Conservation (phyloP, 2,113 vertebrate species). For the Podarcis muralis region DNA sequence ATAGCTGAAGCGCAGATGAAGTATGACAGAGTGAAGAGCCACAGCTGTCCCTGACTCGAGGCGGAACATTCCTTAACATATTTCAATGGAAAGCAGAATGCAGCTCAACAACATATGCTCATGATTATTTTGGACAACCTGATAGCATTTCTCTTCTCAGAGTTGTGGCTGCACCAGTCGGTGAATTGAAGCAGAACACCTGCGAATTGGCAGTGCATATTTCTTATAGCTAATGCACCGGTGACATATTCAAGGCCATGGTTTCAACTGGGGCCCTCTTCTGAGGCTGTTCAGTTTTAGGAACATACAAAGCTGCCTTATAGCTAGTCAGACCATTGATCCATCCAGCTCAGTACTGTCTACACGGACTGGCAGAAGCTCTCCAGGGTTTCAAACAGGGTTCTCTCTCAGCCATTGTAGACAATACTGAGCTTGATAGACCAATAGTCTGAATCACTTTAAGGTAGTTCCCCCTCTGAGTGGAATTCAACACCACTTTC, state of each 20-base stretch:
- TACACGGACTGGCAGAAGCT: no score
- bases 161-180: conserved; percentile 9
- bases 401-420: no score
- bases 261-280: background rate
- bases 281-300: background rate
- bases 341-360: no score
- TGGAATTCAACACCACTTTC: no score
- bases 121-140: conserved; percentile 31
- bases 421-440: no score
- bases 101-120: conserved; percentile 16
- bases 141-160: background rate
- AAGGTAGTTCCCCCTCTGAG: no score
- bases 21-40: conserved; percentile 28
- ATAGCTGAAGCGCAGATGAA: conserved; percentile 5
- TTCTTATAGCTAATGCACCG: background rate
- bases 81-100: conserved; percentile 24
- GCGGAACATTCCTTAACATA: conserved; percentile 24
- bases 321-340: no score
- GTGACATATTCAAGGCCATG: background rate
- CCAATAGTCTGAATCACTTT: no score
- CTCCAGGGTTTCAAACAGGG: no score
- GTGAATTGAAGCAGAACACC: conserved; percentile 1
- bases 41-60: conserved; percentile 19
- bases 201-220: background rate
- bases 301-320: no score